Base-by-base conservation (phyloP, 2,888 invertebrate species). In the Cephus rjabovi region DNA sequence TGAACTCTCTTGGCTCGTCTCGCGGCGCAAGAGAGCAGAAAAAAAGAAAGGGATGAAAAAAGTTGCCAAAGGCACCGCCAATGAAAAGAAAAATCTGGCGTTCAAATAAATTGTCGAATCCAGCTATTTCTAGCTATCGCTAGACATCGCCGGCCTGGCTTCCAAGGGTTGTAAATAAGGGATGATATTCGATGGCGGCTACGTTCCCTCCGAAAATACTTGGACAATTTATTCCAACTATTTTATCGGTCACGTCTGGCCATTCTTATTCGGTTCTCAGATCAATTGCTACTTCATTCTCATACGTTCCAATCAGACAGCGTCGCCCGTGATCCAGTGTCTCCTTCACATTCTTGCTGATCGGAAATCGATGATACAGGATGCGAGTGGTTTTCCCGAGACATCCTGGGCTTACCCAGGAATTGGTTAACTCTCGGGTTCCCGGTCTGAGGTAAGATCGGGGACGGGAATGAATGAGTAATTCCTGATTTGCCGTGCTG, bases 391-490 rank as follows among this genome's bases (percentile, higher is more conserved):
- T 23, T 56, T 56, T 56, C 40, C 6, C 40, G 40, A 56, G 40
- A 56, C 6, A 56, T 56, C 40, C 40, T 56, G 40, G 23, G 23
- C 23, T 56, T 56, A 56, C 40, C 23, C 40, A 56, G 40, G 40
- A 56, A 56, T 56, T 56, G 40, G 40, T 56, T 56, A 56, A 23
- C 0, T 56, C 40, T 56, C 40, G 40, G 4, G 40, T 15, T 56
- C 40, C 23, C 23, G 23, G 23, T 56, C 40, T 9, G 2, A 56
- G 40, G 40, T 56, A 56, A 56, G 40, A 56, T 56, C 40, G 40
- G 40, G 40, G 23, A 56, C 40, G 23, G 40, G 71, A 34, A 30
- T 71, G 33, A 71, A 71, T 71, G 71, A 71, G 71, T 71, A 71
- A 71, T 71, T 71, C 33, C 71, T 71, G 71, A 71, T 71, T 56